Base-by-base conservation (phyloP, 2,113 vertebrate genomes). In the Manacus vitellinus region DNA sequence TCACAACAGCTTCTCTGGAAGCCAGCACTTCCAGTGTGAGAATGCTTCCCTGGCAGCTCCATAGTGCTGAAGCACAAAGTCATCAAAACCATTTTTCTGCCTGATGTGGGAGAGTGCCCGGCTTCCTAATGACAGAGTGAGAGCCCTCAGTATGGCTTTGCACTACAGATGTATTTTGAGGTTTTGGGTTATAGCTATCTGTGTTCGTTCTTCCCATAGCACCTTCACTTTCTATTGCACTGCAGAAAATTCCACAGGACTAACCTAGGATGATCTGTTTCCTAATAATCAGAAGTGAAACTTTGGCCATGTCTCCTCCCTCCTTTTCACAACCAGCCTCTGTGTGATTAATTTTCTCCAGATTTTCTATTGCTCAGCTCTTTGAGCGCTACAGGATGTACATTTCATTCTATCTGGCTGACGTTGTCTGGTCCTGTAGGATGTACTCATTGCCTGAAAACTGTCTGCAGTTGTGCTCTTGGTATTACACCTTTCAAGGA, bases 71-170 rank as follows among this genome's bases (percentile, higher is more conserved):
- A 62, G 33, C n/a, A 33, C 0, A 0, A 28, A 44, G 14, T 43
- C 49, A 54, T 6, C 22, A 37, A 78, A 68, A 27, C 20, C 56
- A 33, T 41, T 55, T 54, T 30, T 21, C 49, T 46, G 41, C 19
- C 46, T 59, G 25, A 66, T 3, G 7, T 14, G 18, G 20, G 10
- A 74, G 51, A 61, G 25, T 4, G 4, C 22, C 28, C 12, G 8
- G 23, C 46, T 75, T 68, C 39, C n/a, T 9, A 13, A 39, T 0
- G 0, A 17, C 0, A 3, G 28, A 20, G 14, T 59, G 78, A 78
- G 41, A 87, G 24, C 22, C 46, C 39, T 89, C 70, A 23, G 47
- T 8, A 12, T 15, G 22, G 44, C 35, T 71, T 46, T 33, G 52
- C 35, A 19, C 35, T 28, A 52, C 4, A 7, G 24, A 14, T 37